phyloP scores from a whole-genome alignment of 2,797 vertebrate species.

The Pangasius krempfi region DNA sequence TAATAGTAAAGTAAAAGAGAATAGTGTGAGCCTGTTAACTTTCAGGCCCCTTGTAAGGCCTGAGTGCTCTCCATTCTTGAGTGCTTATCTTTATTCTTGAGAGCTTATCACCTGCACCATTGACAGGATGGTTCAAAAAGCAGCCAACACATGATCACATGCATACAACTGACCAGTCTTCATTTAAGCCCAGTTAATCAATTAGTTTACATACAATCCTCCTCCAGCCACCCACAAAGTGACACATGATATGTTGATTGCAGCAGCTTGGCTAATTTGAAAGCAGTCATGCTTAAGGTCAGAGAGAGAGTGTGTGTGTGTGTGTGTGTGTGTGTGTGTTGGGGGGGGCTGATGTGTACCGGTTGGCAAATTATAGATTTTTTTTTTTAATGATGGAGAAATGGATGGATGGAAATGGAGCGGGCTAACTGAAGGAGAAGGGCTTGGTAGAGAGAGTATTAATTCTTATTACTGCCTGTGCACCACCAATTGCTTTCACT shows the following conservation, averaged over 20 bases:
- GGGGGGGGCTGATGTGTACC: conserved; percentile 6
- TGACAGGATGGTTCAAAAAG: not conserved
- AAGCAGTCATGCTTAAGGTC: conserved; percentile 41
- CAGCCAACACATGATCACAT: not conserved
- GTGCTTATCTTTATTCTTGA: not conserved
- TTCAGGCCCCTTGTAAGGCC: not conserved
- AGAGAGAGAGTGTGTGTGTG: not conserved
- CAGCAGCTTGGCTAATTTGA: conserved; percentile 37
- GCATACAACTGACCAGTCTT: not conserved
- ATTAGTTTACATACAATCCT: not conserved
- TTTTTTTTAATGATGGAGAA: conserved; percentile 18
- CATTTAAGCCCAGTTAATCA: not conserved
- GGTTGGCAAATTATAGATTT: conserved; percentile 39
- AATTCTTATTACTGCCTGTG: not conserved
- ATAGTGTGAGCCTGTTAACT: not conserved
- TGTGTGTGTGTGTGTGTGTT: too few species aligned
- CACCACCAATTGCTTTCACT: conserved; percentile 12
- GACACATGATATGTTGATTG: conserved; percentile 18
- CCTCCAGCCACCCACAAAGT: not conserved
- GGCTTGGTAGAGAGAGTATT: not conserved
- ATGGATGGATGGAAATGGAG: conserved; percentile 4
- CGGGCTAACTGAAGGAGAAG: conserved; percentile 35
- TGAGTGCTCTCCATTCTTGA: conserved; percentile 3
- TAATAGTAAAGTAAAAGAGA: not conserved
- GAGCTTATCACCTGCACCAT: not conserved